A percentile compares a stretch with the other conserved stretches of the same genome.
Conservation (phyloP, 2,113 vertebrate species). For the Poicephalus gulielmi region DNA sequence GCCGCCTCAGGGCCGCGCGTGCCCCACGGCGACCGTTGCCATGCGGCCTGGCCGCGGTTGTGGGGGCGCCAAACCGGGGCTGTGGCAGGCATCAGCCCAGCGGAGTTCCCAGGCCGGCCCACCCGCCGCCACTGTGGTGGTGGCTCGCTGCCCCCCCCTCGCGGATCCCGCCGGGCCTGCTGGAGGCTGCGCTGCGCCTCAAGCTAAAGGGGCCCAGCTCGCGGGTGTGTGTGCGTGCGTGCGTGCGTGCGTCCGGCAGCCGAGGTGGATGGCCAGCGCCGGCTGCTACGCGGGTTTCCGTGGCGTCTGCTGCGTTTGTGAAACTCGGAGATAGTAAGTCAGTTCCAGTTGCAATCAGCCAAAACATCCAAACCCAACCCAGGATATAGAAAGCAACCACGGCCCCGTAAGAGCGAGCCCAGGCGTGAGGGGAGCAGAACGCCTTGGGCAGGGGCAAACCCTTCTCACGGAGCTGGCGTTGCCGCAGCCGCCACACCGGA, state of each 20-base stretch:
- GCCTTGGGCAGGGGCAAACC: fast-evolving
- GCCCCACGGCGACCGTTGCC: too few species aligned
- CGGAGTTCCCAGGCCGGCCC: neutral
- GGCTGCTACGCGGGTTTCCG: fast-evolving
- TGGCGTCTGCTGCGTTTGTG: fast-evolving
- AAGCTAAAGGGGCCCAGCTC: neutral
- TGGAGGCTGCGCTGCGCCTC: too few species aligned
- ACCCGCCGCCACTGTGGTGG: neutral
- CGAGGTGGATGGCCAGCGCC: fast-evolving
- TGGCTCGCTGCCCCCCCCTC: too few species aligned
- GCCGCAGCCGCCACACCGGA: fast-evolving
- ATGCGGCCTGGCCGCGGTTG: fast-evolving
- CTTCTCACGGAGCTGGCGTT: neutral
- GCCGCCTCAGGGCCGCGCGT: fast-evolving
- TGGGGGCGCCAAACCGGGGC: fast-evolving
- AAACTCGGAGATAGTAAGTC: fast-evolving
- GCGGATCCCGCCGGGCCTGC: neutral
- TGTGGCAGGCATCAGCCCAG: too few species aligned
- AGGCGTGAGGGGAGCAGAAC: fast-evolving
- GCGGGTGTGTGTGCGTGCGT: neutral
- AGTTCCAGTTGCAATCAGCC: neutral
- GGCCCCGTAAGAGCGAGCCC: fast-evolving
- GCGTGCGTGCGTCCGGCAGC: fast-evolving
- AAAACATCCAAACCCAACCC: fast-evolving
- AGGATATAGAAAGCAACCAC: fast-evolving